Base-by-base conservation (phyloP, 2,113 vertebrate species). In the Pao palembangensis region DNA sequence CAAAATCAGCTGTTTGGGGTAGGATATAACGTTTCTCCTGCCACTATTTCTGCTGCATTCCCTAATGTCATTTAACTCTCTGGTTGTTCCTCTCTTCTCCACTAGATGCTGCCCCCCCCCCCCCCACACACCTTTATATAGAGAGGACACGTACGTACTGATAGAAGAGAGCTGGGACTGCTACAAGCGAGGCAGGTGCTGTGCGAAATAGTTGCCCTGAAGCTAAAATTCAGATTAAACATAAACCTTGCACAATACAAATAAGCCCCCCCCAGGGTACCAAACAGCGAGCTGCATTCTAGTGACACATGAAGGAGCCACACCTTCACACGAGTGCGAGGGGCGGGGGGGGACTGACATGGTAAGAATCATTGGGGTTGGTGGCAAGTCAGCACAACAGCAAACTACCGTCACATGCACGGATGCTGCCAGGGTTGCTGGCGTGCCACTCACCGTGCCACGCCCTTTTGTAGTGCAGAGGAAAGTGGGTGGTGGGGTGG, bases 151-250 rank as follows among this genome's bases (percentile, higher is more conserved):
- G 51, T 67, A 69, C 21, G 51, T 67, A 79, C 80, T 88, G 85
- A 89, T 84, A 85, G 81, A 86, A 78, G 80, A 83, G 85, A 70
- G 72, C 71, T 4, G 73, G 62, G 78, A 89, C 76, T 76, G 80
- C 69, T 74, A 69, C 62, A 38, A 56, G 50, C 65, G 70, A 75
- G 78, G 85, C 85, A 91, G 89, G 88, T 90, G 90, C 85, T 88
- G 76, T 41, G 15, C 70, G 85, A 86, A 89, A 86, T 68, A 83
- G 79, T 80, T 85, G 85, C 89, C 91, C 89, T 81, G 75, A 57
- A 85, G 90, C 85, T 78, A 87, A 91, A 92, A 95, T 94, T 94
- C 85, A 90, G 85, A 94, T 93, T 86, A 83, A 90, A 88, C 81
- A 79, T 85, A 85, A 91, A 88, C 68, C 76, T 78, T 64, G 85